Percentiles rank a stretch among this genome's conserved stretches.
Conservation (phyloP, 2,888 invertebrate species). For the Drosophila macrothrix region DNA sequence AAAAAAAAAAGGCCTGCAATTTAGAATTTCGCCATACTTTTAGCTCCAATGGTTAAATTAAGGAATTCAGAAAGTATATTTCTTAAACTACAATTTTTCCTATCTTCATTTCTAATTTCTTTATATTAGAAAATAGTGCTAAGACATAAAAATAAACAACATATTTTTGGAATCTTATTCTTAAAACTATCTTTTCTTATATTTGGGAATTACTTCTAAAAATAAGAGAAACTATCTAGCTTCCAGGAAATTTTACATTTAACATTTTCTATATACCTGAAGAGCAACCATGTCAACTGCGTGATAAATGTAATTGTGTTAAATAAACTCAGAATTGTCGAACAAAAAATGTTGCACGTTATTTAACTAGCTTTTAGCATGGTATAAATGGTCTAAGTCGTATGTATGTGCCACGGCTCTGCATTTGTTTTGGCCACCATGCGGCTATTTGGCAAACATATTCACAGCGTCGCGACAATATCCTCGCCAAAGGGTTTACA, state of each 20-base stretch:
- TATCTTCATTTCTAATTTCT: not conserved
- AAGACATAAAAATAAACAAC: not conserved
- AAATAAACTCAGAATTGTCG: conserved; percentile 19
- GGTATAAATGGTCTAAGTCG: not conserved
- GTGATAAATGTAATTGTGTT: conserved; percentile 1
- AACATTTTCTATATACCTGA: not conserved
- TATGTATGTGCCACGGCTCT: conserved; percentile 23
- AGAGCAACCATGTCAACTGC: not conserved
- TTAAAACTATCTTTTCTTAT: not conserved
- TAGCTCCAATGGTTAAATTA: not conserved
- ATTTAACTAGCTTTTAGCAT: conserved; percentile 41
- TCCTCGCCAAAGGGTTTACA: conserved; percentile 51
- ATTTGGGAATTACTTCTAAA: not conserved
- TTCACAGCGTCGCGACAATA: conserved; percentile 45
- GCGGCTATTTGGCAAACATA: conserved; percentile 72
- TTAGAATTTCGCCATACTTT: no score
- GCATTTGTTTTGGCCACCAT: conserved; percentile 54
- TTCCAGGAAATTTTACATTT: not conserved
- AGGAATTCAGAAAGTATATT: not conserved
- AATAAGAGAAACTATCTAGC: not conserved
- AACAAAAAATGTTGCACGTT: conserved; percentile 15
- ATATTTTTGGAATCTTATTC: not conserved
- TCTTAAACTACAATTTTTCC: not conserved
- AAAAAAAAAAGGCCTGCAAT: no score
- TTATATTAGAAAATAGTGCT: not conserved